These are phyloP conservation scores for Heteropelma amictum DNA, from an alignment of 2,888 invertebrate genomes.

Conservation along the genomic window DNA sequence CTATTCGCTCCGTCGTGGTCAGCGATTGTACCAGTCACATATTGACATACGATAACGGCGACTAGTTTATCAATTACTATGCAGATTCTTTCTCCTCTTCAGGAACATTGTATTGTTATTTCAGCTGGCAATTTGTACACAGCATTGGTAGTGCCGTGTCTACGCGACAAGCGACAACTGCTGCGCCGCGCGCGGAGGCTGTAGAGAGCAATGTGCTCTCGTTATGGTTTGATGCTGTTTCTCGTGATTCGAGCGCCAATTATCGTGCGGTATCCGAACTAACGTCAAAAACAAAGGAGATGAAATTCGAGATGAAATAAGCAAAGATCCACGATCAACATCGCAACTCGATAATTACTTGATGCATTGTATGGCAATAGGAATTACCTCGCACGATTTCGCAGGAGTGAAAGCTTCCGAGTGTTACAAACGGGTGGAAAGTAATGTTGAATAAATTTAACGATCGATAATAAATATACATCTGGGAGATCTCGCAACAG, in stretches of 20 bases:
- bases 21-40: not conserved
- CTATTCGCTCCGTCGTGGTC: not conserved
- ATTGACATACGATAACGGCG: not conserved
- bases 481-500: too few species aligned
- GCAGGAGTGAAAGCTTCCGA: not conserved
- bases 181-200: not conserved
- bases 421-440: not conserved
- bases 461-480: not conserved
- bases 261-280: too few species aligned
- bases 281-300: too few species aligned
- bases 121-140: not conserved
- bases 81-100: not conserved
- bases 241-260: not conserved
- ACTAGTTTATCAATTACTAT: constrained; percentile 1
- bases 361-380: not conserved
- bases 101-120: not conserved
- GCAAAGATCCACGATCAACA: too few species aligned
- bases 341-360: too few species aligned
- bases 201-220: too few species aligned
- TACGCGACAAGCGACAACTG: not conserved
- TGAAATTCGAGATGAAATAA: too few species aligned
- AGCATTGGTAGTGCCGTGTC: not conserved
- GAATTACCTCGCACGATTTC: not conserved
- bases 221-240: too few species aligned
- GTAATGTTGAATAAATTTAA: not conserved